These are phyloP conservation scores for Hepsetus odoe DNA, from an alignment of 2,113 vertebrate species.

Conservation along the genomic window DNA sequence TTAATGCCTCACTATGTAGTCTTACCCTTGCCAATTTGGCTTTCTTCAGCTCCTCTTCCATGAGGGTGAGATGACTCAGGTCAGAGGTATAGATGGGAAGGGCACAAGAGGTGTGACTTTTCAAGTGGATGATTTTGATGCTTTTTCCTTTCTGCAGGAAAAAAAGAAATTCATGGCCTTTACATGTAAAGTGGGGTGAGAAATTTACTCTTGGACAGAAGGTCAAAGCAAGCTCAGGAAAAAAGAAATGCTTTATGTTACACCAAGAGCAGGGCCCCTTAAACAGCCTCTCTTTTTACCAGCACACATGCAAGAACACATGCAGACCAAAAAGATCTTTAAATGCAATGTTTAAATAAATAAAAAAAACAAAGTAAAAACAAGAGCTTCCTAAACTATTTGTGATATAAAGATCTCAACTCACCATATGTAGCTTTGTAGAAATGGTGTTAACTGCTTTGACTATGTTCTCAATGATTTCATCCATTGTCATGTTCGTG, in stretches of 20 bases:
- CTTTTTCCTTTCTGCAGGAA: slow-evolving; percentile 76
- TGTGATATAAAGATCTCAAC: too few species aligned
- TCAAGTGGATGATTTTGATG: slow-evolving; percentile 87
- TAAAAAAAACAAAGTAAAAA: too few species aligned
- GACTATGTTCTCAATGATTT: slow-evolving; percentile 79
- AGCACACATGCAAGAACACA: too few species aligned
- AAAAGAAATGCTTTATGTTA: too few species aligned
- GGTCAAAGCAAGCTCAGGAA: too few species aligned
- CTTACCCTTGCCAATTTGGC: slow-evolving; percentile 11
- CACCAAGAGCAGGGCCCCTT: too few species aligned
- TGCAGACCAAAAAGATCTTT: too few species aligned
- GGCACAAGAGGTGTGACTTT: slow-evolving; percentile 80
- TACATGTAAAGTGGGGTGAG: not conserved
- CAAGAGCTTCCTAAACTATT: too few species aligned
- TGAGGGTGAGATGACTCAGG: slow-evolving; percentile 62
- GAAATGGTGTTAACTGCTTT: slow-evolving; percentile 70
- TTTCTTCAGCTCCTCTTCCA: slow-evolving; percentile 46
- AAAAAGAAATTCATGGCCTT: not conserved
- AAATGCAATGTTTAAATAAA: too few species aligned
- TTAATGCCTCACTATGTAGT: too few species aligned
- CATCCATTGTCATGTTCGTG: slow-evolving; percentile 78
- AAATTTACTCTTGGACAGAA: not conserved
- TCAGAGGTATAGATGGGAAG: slow-evolving; percentile 83
- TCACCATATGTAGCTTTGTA: slow-evolving; percentile 78
- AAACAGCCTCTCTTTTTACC: too few species aligned